Conservation (phyloP, 2,113 vertebrate genomes). For the Crotalus helleri region DNA sequence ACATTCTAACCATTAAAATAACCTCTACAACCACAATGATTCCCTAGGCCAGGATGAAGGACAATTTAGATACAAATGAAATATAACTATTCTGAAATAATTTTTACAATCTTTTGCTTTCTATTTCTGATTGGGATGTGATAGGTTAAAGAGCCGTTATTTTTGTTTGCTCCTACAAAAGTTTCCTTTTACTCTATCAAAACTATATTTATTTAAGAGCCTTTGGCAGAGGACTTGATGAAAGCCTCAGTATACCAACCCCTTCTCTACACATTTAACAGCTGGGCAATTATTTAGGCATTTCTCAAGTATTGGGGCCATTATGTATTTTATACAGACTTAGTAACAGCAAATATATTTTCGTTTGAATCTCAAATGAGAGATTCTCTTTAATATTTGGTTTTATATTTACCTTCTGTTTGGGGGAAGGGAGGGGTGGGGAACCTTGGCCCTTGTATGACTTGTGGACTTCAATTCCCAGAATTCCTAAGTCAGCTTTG, state of each 20-base stretch:
- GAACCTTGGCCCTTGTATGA: neutral
- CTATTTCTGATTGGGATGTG: neutral
- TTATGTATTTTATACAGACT: neutral
- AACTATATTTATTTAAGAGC: neutral
- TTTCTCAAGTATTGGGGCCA: neutral
- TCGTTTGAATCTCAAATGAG: slow-evolving; percentile 4
- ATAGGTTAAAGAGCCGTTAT: neutral
- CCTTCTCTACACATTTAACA: neutral
- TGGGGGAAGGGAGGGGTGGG: neutral
- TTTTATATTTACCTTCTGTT: neutral
- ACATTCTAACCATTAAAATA: neutral
- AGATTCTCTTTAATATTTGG: neutral
- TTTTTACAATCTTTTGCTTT: neutral
- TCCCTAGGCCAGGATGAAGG: neutral
- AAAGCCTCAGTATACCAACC: neutral
- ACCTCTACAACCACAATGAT: neutral
- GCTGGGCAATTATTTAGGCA: neutral
- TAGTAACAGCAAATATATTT: neutral
- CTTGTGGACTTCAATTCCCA: neutral
- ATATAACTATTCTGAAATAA: neutral
- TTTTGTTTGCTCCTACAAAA: neutral
- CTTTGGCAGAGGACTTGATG: neutral
- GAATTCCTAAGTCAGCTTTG: neutral
- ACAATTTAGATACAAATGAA: neutral
- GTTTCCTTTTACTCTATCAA: neutral